These are phyloP conservation scores for Mixornis gularis DNA, from an alignment of 2,113 vertebrate genomes.

Conservation along the genomic window DNA sequence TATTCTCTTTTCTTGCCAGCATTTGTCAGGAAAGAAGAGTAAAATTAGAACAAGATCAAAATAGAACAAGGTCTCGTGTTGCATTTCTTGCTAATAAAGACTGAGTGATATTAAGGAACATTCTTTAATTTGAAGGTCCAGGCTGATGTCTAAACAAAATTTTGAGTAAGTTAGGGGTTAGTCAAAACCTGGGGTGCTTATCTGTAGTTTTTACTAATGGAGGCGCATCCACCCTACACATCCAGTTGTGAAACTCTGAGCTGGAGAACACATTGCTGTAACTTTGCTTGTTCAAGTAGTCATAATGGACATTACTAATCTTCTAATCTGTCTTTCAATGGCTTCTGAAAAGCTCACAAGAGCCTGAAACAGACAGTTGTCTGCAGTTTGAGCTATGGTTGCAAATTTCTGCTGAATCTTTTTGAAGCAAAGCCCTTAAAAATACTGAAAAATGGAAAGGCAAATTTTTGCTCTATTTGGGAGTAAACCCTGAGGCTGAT, in stretches of 20 bases:
- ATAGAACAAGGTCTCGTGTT: background rate
- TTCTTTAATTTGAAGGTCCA: background rate
- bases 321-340: conserved; percentile 3
- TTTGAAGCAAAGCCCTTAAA: background rate
- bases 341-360: background rate
- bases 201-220: background rate
- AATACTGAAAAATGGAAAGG: conserved; percentile 46
- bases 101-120: background rate
- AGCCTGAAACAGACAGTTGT: conserved; percentile 17
- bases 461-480: conserved; percentile 18
- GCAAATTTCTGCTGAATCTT: background rate
- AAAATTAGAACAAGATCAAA: background rate
- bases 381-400: background rate
- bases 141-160: background rate
- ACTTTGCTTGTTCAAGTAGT: background rate
- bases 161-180: background rate
- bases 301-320: background rate
- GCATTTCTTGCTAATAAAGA: background rate
- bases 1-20: background rate
- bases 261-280: background rate
- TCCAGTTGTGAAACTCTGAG: background rate
- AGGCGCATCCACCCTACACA: background rate
- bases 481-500: background rate
- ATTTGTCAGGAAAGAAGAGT: background rate
- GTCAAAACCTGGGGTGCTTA: background rate